A percentile compares a stretch with the other conserved stretches of the same genome.
These are phyloP conservation scores for Brachyistius frenatus DNA, from an alignment of 2,113 vertebrate species.

Conservation along the genomic window DNA sequence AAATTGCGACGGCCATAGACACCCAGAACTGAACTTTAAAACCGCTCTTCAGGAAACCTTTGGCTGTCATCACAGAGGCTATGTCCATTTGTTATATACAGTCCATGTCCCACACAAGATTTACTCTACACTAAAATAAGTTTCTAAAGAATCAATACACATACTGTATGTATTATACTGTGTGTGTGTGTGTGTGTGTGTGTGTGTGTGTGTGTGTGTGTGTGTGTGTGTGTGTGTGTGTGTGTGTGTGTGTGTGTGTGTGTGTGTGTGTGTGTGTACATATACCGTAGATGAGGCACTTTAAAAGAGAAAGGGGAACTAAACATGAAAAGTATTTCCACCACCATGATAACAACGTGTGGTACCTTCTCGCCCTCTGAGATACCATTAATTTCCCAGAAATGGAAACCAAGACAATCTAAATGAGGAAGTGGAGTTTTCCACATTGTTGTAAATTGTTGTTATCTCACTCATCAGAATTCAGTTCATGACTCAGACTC, in stretches of 20 bases:
- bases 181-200: too few species aligned
- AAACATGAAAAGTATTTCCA: not conserved
- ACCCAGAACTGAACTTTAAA: too few species aligned
- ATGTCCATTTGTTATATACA: too few species aligned
- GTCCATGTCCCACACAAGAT: not conserved
- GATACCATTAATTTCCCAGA: slow-evolving; percentile 55
- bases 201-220: too few species aligned
- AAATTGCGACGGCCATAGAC: too few species aligned
- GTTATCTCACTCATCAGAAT: slow-evolving; percentile 23
- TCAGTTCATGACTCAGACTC: slow-evolving; percentile 1
- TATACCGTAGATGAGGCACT: not conserved
- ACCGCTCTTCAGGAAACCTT: too few species aligned
- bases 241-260: too few species aligned
- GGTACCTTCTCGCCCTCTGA: not conserved
- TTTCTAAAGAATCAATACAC: not conserved
- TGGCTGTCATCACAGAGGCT: too few species aligned
- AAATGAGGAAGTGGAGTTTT: slow-evolving; percentile 57
- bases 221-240: too few species aligned
- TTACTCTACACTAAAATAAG: not conserved
- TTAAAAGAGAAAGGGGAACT: slow-evolving; percentile 9
- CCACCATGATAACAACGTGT: not conserved
- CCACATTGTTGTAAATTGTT: not conserved
- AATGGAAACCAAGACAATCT: slow-evolving; percentile 35
- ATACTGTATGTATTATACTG: not conserved
- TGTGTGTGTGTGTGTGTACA: not conserved